Evolutionary conservation across 1,140 invertebrate genomes (phyloP), one percentile per base, ranked within the genome.

Genomic region (Zaprionus tsacasi): DNA sequence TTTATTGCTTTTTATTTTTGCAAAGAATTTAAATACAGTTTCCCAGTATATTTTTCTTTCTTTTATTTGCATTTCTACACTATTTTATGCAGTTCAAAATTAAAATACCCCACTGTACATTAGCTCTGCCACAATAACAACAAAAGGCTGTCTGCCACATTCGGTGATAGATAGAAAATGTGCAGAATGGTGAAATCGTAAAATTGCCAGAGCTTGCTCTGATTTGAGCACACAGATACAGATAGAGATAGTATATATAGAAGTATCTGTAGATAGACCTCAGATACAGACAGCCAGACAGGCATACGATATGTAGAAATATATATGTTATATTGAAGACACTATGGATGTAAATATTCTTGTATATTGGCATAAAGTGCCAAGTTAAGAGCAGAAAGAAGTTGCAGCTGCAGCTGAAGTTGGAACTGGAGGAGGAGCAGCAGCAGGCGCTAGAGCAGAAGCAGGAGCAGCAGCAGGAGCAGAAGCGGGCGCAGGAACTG

Each of bases 191-290:
- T 54, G 66, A 79, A 82, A 54, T 69, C 64, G 59, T 57, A 69
- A 79, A 82, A 82, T 78, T 82, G 75, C 17, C 54, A 65, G 58
- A 68, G 67, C 79, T 52, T 78, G 56, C 74, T 50, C 50, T 82
- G 80, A 82, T 82, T 76, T 79, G 38, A 57, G 15, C 52, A 74
- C 43, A n/a, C 11, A 56, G 6, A 56, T 43, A 35, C n/a, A 69
- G 25, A 33, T 35, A 8, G 0, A 35, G 33, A 35, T 10, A 30
- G 2, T 21, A 21, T 21, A 21, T 21, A 35, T 35, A 50, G 45
- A 50, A 33, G 43, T 43, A 56, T 45, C n/a, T 45, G 40, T n/a
- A 45, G 40, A 45, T 45, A 35, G 21, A 30, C 38, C 33, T 11
- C n/a, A 54, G 3, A 50, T 35, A 6, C 33, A 8, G 4, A 35